Percentiles rank a stretch among this genome's conserved stretches.
Evolutionary conservation across 2,113 vertebrate genomes (phyloP).

Genomic region (Gnathonemus longibarbis): DNA sequence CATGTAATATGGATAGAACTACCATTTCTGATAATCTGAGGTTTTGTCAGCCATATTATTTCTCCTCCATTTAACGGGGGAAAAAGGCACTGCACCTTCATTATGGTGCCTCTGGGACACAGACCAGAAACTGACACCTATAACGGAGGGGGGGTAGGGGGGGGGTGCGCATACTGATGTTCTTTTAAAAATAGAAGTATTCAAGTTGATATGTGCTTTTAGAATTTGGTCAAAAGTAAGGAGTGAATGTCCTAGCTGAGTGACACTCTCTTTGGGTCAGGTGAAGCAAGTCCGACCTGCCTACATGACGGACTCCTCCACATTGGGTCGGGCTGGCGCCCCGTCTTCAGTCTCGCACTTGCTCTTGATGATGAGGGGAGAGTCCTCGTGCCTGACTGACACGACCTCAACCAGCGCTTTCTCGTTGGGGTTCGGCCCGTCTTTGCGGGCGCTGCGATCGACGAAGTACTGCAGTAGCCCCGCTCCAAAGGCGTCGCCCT

Average conservation of each 20-base stretch:
- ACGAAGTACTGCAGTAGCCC: conserved; percentile 72
- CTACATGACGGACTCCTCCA: conserved; percentile 70
- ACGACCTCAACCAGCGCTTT: conserved; percentile 37
- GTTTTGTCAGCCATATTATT: background rate
- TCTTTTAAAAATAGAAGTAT: conserved; percentile 4
- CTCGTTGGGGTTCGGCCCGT: conserved; percentile 45
- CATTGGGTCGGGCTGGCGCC: background rate
- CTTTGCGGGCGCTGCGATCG: conserved; percentile 42
- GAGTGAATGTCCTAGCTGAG: background rate
- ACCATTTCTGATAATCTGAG: background rate
- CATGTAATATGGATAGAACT: background rate
- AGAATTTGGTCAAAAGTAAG: conserved; percentile 16
- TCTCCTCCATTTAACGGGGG: background rate
- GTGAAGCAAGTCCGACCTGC: background rate
- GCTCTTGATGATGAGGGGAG: conserved; percentile 59
- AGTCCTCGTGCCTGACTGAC: conserved; percentile 40
- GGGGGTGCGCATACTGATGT: background rate
- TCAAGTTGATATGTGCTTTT: background rate
- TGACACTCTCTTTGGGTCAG: background rate
- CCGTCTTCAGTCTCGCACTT: background rate
- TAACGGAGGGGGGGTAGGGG: background rate
- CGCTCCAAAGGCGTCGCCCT: conserved; percentile 78
- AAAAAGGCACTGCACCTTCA: background rate
- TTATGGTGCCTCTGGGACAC: background rate
- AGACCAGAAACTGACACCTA: background rate